Percentiles rank a stretch among this genome's conserved stretches.
These are phyloP conservation scores for Vimba vimba DNA, from an alignment of 2,113 vertebrate genomes.

Conservation along the genomic window DNA sequence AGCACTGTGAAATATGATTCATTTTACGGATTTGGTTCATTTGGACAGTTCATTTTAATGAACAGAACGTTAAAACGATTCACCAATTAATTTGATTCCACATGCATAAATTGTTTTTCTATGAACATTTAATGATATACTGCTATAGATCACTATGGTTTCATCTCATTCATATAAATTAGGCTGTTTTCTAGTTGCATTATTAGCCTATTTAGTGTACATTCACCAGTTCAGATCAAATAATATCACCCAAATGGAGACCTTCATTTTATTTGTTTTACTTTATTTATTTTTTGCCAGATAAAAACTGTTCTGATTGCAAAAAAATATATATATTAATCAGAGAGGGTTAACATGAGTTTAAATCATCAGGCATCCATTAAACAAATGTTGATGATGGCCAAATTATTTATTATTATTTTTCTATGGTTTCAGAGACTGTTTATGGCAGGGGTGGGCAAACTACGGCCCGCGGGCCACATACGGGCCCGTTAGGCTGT, in stretches of 20 bases:
- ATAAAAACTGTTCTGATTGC: no score
- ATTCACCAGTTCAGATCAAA: background rate
- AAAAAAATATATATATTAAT: background rate
- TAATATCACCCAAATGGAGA: background rate
- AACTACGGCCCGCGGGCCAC: no score
- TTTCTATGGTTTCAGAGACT: background rate
- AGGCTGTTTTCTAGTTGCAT: background rate
- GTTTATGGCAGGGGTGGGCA: no score
- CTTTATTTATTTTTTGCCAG: no score
- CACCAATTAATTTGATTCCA: background rate
- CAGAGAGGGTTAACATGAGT: background rate
- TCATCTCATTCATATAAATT: background rate
- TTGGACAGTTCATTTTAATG: background rate
- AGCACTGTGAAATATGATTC: background rate
- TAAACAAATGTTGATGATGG: background rate
- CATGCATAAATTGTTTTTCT: background rate
- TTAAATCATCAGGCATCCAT: background rate
- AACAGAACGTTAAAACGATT: background rate
- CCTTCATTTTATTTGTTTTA: no score
- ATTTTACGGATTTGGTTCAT: background rate
- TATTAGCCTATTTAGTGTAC: background rate
- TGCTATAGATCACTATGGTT: background rate
- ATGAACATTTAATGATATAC: background rate
- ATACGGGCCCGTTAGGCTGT: no score
- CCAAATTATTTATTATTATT: background rate